A percentile compares a stretch with the other conserved stretches of the same genome.
Evolutionary conservation across 2,797 vertebrate genomes (phyloP).

Genomic region (Streptopelia turtur): DNA sequence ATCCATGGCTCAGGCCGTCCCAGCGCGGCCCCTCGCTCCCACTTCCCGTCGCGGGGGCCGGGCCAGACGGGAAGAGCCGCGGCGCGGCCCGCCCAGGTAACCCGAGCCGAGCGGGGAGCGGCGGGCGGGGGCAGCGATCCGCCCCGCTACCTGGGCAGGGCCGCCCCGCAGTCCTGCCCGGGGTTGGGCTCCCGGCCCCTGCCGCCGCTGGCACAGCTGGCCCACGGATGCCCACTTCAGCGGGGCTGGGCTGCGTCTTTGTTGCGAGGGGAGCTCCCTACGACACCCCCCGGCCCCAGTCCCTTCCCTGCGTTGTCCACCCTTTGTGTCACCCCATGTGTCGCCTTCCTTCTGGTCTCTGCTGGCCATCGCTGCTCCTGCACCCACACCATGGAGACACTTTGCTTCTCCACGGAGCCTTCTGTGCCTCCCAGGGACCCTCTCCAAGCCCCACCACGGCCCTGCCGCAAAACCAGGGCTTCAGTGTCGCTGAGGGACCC

Average conservation of each 20-base stretch:
- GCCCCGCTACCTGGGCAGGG: background rate
- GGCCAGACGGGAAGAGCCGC: slow-evolving; percentile 53
- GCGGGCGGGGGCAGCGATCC: too few relatives aligned
- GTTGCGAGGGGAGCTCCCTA: background rate
- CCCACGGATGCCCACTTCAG: background rate
- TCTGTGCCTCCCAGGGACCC: background rate
- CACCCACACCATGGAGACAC: background rate
- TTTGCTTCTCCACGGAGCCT: too few relatives aligned
- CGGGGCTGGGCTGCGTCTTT: background rate
- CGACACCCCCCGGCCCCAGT: fast-evolving
- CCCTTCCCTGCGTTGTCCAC: background rate
- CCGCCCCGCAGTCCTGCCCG: background rate
- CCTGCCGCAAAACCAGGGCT: background rate
- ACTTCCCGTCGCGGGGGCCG: slow-evolving; percentile 45
- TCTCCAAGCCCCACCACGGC: background rate
- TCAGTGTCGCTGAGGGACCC: too few relatives aligned
- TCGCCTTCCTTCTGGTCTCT: too few relatives aligned
- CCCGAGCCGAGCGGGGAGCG: background rate
- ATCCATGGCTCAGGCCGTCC: background rate
- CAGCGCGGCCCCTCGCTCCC: background rate
- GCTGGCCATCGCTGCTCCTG: background rate
- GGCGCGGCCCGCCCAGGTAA: slow-evolving; percentile 69
- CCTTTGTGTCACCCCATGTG: background rate
- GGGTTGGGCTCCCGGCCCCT: background rate
- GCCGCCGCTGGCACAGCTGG: background rate